Base-by-base conservation (phyloP, 1,140 invertebrate genomes). In the Aporrectodea caliginosa region DNA sequence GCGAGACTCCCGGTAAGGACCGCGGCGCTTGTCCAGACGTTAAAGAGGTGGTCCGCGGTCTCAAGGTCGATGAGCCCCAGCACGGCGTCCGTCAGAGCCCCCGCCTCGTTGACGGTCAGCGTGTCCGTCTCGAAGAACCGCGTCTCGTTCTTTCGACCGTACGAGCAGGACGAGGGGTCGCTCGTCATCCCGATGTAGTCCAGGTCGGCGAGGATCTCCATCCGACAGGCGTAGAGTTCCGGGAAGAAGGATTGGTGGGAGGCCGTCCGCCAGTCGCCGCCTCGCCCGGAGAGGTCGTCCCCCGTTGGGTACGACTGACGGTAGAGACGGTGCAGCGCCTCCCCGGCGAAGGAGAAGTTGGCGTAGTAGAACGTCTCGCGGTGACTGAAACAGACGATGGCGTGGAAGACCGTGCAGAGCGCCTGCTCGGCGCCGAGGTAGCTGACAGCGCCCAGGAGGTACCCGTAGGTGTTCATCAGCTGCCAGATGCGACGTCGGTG, bases 91-190 rank as follows among this genome's bases (percentile, higher is more conserved):
- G 27, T n/a, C 16, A 81, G 30, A 2, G 35, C 22, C 27, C 43
- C 30, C 22, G 35, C 33, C 35, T 81, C 80, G 58, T 35, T 35
- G n/a, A 30, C 77, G 0, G 71, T 74, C 22, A 81, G 30, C 29
- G 74, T 29, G 1, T 78, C 71, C 22, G 35, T 75, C n/a, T 81
- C 80, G 76, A 22, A 22, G 29, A 81, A 43, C 31, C 27, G 68
- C 14, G 80, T 81, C 35, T 81, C 80, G 72, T 81, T 81, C 73
- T 78, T 78, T 16, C 80, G 69, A 1, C 30, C 29, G 80, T 73
- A 78, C 34, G 70, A 69, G 29, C 80, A 81, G n/a, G 70, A 58
- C 31, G 76, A 81, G 2, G 75, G 27, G 29, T 74, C 73, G 73
- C n/a, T 33, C 1, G 80, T 73, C 27, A 78, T 78, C 29, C 58